phyloP scores from a whole-genome alignment of 2,797 vertebrate genomes.

The Mus minutoides region DNA sequence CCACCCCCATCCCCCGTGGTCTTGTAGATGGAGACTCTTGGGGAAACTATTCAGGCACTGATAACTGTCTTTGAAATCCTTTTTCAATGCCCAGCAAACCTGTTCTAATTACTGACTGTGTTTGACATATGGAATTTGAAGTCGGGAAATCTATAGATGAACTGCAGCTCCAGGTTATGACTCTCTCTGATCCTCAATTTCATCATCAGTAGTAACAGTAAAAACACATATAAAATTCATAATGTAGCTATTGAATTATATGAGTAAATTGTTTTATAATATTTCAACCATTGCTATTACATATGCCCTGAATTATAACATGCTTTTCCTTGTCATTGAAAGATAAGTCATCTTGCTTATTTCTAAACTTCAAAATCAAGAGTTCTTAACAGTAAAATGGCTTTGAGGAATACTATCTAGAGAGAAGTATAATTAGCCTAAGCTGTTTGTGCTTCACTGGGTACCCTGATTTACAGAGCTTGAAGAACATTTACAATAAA shows the following conservation, averaged over 20 bases:
- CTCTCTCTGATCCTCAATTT: neutral
- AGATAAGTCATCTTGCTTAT: neutral
- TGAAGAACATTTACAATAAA: neutral
- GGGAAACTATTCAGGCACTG: neutral
- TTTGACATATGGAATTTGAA: neutral
- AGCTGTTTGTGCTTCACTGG: neutral
- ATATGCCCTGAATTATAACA: neutral
- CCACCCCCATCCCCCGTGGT: too few species aligned
- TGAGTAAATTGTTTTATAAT: neutral
- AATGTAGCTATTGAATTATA: neutral
- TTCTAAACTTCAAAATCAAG: neutral
- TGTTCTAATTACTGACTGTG: neutral
- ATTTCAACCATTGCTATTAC: neutral
- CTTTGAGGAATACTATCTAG: neutral
- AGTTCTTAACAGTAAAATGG: slow-evolving; percentile 22
- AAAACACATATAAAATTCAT: neutral
- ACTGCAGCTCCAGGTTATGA: neutral
- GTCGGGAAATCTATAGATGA: neutral
- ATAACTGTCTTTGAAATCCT: neutral
- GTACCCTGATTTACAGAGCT: neutral
- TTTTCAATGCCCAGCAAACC: neutral
- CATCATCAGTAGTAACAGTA: neutral
- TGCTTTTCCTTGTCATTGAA: neutral
- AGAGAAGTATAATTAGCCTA: neutral
- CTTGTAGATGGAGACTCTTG: neutral